Evolutionary conservation across 2,888 invertebrate genomes (phyloP), one percentile per base, ranked within the genome.

Genomic region (Falcaria lacertinaria): DNA sequence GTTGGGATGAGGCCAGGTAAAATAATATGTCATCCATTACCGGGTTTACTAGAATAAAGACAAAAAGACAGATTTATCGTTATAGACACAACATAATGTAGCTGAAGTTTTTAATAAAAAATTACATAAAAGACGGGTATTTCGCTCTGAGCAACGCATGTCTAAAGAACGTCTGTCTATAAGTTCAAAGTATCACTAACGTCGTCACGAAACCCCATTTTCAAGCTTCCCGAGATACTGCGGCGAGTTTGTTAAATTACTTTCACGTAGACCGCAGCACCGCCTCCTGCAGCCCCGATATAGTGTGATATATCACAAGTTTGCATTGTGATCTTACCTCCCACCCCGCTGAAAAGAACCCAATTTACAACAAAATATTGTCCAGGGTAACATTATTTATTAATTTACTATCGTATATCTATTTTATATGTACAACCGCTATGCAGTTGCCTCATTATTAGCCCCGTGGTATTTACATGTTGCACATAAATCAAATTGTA

Each of bases 231-330:
- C 53, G 44, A 59, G 59, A 57, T 67, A 71, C 65, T 66, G 61
- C 59, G 50, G 48, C 49, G 43, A 52, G 60, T 60, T 60, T 60
- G 50, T 63, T 54, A 73, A 76, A 76, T 75, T 71, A 72, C 68
- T 72, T 77, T 64, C 53, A 53, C 45, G 56, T 57, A 58, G 60
- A 58, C 55, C 61, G 50, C 57, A 54, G 54, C 54, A 57, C 56
- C 60, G 62, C 69, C 57, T 61, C 54, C 63, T 54, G 50, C 67
- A 57, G 50, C 57, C 57, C 57, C 60, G 65, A 78, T 76, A 76
- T 69, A 72, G 54, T 61, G 60, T 78, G 76, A 81, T 77, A 77
- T 74, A 82, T 80, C 52, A 68, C 64, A 52, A 49, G 63, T 67
- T 54, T 64, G 65, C 64, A 74, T 74, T 78, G 72, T 77, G 71